Conservation (phyloP, 2,888 invertebrate genomes). For the Scotopteryx bipunctaria region DNA sequence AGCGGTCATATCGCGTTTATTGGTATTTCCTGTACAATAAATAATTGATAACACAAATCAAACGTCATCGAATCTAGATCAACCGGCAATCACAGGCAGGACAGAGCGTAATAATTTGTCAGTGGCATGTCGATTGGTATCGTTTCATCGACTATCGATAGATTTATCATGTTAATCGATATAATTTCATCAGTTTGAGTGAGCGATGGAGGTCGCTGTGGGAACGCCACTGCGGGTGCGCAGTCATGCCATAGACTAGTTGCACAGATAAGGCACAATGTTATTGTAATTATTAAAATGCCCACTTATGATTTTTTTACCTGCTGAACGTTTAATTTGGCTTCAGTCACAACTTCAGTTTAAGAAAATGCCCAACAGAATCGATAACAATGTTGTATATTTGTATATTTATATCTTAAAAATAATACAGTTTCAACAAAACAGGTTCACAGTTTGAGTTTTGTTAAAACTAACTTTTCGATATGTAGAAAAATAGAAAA, state of each 20-base stretch:
- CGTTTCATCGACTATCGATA: conserved; percentile 69
- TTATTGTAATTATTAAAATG: not conserved
- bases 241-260: conserved; percentile 70
- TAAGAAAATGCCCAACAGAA: too few relatives aligned
- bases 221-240: conserved; percentile 77
- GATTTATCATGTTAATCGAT: conserved; percentile 81
- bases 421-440: too few relatives aligned
- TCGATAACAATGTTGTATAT: too few relatives aligned
- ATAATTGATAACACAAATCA: conserved; percentile 26
- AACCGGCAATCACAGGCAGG: conserved; percentile 54
- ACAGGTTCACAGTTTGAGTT: too few relatives aligned
- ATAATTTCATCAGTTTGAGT: conserved; percentile 79
- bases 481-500: too few relatives aligned
- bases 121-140: conserved; percentile 63
- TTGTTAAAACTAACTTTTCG: too few relatives aligned
- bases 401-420: too few relatives aligned
- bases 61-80: conserved; percentile 47
- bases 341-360: too few relatives aligned
- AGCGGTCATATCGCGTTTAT: not conserved
- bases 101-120: conserved; percentile 75
- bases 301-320: too few relatives aligned
- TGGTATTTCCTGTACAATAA: conserved; percentile 3
- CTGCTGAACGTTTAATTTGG: too few relatives aligned
- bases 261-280: conserved; percentile 13
- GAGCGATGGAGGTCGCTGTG: conserved; percentile 76